Evolutionary conservation across 2,797 vertebrate genomes (phyloP).

Genomic region (Cirrhinus mrigala): DNA sequence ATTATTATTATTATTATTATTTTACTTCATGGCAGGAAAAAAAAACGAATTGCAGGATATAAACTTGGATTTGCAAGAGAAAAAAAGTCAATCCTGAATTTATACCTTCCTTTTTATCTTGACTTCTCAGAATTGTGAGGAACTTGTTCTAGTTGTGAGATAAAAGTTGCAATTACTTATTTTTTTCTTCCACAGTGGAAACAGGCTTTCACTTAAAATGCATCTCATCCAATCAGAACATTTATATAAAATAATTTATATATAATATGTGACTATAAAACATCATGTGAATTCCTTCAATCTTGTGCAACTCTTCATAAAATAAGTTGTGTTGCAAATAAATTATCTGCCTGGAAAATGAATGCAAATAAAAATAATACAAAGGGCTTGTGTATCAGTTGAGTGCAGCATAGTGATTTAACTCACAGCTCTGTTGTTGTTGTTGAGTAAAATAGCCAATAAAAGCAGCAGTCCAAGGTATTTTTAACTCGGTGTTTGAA

Average conservation of each 20-base stretch:
- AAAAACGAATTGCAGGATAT: no score
- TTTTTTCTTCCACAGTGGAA: background rate
- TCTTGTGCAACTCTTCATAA: background rate
- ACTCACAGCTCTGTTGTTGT: constrained; percentile 10
- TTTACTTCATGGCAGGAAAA: no score
- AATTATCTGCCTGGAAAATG: background rate
- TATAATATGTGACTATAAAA: background rate
- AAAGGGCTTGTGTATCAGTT: background rate
- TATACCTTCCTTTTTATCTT: no score
- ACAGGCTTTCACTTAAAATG: background rate
- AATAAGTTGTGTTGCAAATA: background rate
- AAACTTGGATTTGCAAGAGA: no score
- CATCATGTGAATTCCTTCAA: background rate
- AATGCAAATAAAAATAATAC: background rate
- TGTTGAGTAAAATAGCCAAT: background rate
- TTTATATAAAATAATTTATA: no score
- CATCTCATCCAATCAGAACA: background rate
- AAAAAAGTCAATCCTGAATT: no score
- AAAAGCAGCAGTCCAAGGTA: constrained; percentile 21
- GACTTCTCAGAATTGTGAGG: no score
- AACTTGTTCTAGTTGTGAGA: background rate
- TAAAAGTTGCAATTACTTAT: background rate
- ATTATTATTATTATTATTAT: no score
- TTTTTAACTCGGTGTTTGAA: constrained; percentile 2
- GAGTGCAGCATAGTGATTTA: background rate